A percentile compares a stretch with the other conserved stretches of the same genome.
These are phyloP conservation scores for Anarrhichthys ocellatus DNA, from an alignment of 2,113 vertebrate species.

Conservation along the genomic window DNA sequence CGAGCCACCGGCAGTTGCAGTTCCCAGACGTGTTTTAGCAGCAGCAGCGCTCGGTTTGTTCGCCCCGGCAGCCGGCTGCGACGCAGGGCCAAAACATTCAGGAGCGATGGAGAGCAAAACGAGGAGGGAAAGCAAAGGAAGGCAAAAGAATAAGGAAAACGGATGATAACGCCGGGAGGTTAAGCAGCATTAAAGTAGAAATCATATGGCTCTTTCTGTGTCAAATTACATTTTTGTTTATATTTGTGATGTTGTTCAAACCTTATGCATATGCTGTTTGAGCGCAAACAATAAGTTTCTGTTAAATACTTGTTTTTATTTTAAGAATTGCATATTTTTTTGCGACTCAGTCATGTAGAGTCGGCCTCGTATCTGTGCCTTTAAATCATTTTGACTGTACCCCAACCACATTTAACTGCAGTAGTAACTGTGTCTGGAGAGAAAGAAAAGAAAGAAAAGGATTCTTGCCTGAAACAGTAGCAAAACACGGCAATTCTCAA, in stretches of 20 bases:
- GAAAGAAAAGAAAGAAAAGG: not conserved
- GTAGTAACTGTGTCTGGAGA: not conserved
- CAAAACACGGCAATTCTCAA: not conserved
- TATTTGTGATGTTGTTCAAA: not conserved
- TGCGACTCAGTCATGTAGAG: not conserved
- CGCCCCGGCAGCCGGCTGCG: constrained; percentile 83
- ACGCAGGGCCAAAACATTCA: constrained; percentile 49
- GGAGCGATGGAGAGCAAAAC: constrained; percentile 72
- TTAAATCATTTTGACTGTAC: not conserved
- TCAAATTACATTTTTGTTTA: not conserved
- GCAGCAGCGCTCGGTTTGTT: constrained; percentile 81
- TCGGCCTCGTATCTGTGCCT: not conserved
- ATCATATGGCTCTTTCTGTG: constrained; percentile 28
- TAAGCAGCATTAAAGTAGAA: constrained; percentile 45
- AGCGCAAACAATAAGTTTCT: not conserved
- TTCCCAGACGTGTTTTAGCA: constrained; percentile 82
- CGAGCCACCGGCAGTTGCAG: constrained; percentile 60
- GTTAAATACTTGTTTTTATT: not conserved
- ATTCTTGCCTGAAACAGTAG: not conserved
- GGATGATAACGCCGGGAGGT: constrained; percentile 63
- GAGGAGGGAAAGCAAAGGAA: constrained; percentile 53
- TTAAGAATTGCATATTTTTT: not conserved
- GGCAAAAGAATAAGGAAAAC: constrained; percentile 62
- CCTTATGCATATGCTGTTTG: not conserved
- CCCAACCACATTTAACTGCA: not conserved